Evolutionary conservation across 2,797 vertebrate genomes (phyloP).

Genomic region (Parambassis ranga): DNA sequence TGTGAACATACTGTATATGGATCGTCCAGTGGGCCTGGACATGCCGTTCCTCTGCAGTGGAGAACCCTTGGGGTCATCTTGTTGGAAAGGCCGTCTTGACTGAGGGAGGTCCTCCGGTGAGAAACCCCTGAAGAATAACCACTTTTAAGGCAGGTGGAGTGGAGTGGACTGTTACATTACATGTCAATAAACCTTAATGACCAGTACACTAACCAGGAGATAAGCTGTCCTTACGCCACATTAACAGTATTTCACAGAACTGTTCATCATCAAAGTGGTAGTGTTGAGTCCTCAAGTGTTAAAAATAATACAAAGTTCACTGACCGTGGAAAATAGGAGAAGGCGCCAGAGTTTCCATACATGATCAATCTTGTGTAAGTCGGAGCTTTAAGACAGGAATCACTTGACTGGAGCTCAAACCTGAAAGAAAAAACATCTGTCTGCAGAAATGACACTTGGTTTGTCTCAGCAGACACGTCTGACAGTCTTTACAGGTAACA

Average conservation of each 20-base stretch:
- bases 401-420: neutral
- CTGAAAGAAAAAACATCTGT: constrained; percentile 4
- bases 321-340: constrained; percentile 71
- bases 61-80: constrained; percentile 33
- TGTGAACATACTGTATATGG: constrained; percentile 87
- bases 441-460: no score
- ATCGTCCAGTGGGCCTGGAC: constrained; percentile 84
- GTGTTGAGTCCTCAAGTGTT: neutral
- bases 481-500: neutral
- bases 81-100: constrained; percentile 46
- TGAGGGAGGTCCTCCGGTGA: constrained; percentile 39
- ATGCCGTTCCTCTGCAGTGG: constrained; percentile 50
- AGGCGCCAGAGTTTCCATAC: constrained; percentile 59
- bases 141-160: neutral
- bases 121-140: constrained; percentile 47
- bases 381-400: neutral
- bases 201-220: neutral
- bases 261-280: neutral
- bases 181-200: constrained; percentile 5
- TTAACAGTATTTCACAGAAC: no score
- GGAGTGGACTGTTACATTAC: neutral
- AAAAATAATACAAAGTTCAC: constrained; percentile 1
- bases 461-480: no score
- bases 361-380: constrained; percentile 61
- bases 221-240: constrained; percentile 22